Evolutionary conservation across 1,140 invertebrate species (phyloP), one percentile per base, ranked within the genome.

Genomic region (Argopecten irradians): DNA sequence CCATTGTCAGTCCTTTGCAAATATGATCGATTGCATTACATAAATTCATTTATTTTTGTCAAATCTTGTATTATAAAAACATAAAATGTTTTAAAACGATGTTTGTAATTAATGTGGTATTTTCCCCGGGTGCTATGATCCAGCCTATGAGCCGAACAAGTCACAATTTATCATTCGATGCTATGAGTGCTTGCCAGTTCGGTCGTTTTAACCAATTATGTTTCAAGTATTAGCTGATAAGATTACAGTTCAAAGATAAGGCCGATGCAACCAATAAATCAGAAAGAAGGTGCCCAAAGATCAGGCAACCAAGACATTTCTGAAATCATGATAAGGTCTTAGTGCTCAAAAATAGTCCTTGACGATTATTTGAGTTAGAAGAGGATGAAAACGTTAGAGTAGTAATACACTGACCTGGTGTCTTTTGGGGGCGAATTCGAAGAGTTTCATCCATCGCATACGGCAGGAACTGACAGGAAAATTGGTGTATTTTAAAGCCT

Each of bases 171-270:
- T 71, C 55, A 71, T 71, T n/a, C 22, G 16, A 8, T 71, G 22
- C 55, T 71, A n/a, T n/a, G 19, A 71, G 55, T 28, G 55, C 28
- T 71, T 71, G 55, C 55, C 55, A 71, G 55, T 71, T 71, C 55
- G n/a, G 55, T 71, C 55, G 55, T 71, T 71, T 71, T 71, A 71
- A 71, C 55, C 55, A 71, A 71, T 71, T 71, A 71, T 71, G 55
- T 71, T 71, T 71, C 55, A 71, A 71, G 55, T 71, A 71, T 16
- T 71, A 71, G 55, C 55, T 28, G 55, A 71, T 71, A 71, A 71
- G 55, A 71, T 71, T 71, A 71, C 55, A 71, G 55, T 71, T 71
- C 55, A 71, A 71, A 71, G 55, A 71, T 71, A 71, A 71, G 55
- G 55, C 55, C 55, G 28, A 71, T 28, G 55, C n/a, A 71, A 2